Conservation (phyloP, 2,797 vertebrate genomes). For the Euphonia xanthogaster region DNA sequence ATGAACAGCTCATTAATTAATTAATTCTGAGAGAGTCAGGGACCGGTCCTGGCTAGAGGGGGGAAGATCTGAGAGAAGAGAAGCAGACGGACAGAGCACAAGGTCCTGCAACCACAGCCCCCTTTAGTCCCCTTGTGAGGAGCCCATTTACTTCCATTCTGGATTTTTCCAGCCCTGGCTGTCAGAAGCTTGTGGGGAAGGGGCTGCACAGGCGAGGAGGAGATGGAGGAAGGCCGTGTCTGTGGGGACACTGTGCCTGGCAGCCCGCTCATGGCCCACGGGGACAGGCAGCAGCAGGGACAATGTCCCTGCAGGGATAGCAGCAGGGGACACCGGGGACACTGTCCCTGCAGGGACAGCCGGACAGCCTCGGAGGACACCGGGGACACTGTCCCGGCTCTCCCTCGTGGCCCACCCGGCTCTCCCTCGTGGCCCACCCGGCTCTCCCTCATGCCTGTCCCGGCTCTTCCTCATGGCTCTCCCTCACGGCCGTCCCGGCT, state of each 20-base stretch:
- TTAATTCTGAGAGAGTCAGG: neutral
- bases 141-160: too few species aligned
- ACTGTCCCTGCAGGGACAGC: neutral
- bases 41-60: neutral
- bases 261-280: neutral
- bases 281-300: neutral
- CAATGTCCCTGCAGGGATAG: neutral
- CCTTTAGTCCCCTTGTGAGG: neutral
- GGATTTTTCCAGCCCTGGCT: neutral
- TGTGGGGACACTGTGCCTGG: neutral
- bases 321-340: neutral
- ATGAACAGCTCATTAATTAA: neutral
- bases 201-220: neutral
- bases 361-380: neutral
- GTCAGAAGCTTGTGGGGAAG: neutral
- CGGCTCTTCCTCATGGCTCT: too few species aligned
- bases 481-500: too few species aligned
- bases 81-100: neutral
- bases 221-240: neutral
- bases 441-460: neutral
- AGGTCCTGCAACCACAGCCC: accelerated
- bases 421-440: neutral
- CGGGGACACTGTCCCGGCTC: neutral
- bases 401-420: too few species aligned
- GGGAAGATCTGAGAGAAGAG: neutral